Conservation (phyloP, 2,113 vertebrate species). For the Nothobranchius kuhntae region DNA sequence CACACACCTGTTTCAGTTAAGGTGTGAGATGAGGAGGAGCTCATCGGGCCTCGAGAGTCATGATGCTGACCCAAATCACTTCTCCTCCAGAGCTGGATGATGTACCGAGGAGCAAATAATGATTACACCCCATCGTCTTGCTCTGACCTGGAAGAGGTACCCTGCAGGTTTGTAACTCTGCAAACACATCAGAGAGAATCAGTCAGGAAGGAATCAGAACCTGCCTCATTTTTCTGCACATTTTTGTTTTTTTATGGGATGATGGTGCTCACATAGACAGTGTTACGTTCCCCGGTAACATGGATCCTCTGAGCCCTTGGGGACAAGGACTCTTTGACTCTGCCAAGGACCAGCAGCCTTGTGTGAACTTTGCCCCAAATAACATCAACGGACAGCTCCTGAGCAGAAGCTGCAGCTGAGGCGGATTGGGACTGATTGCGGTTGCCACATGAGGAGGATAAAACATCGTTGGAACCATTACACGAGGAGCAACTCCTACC, state of each 20-base stretch:
- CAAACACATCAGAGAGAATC: constrained; percentile 32
- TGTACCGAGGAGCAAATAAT: constrained; percentile 26
- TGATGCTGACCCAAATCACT: constrained; percentile 25
- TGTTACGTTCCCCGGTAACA: too few relatives aligned
- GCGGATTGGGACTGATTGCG: too few relatives aligned
- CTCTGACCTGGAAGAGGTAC: constrained; percentile 21
- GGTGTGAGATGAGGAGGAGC: constrained; percentile 22
- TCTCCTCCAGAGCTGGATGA: constrained; percentile 35
- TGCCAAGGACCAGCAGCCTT: too few relatives aligned
- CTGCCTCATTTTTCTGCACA: constrained; percentile 29
- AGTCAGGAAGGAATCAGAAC: constrained; percentile 3
- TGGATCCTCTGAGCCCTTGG: too few relatives aligned
- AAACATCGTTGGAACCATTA: too few relatives aligned
- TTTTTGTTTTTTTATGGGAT: background rate
- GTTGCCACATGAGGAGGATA: too few relatives aligned
- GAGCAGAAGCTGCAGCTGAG: too few relatives aligned
- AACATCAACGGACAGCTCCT: too few relatives aligned
- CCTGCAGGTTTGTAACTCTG: constrained; percentile 37
- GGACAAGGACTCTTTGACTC: too few relatives aligned
- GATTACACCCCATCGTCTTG: constrained; percentile 45
- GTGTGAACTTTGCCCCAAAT: too few relatives aligned
- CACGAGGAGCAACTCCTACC: too few relatives aligned
- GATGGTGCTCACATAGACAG: background rate
- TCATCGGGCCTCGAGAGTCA: constrained; percentile 31
- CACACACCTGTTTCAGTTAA: constrained; percentile 14